A percentile compares a stretch with the other conserved stretches of the same genome.
phyloP scores from a whole-genome alignment of 1,140 invertebrate genomes.

The Drosophila biarmipes region DNA sequence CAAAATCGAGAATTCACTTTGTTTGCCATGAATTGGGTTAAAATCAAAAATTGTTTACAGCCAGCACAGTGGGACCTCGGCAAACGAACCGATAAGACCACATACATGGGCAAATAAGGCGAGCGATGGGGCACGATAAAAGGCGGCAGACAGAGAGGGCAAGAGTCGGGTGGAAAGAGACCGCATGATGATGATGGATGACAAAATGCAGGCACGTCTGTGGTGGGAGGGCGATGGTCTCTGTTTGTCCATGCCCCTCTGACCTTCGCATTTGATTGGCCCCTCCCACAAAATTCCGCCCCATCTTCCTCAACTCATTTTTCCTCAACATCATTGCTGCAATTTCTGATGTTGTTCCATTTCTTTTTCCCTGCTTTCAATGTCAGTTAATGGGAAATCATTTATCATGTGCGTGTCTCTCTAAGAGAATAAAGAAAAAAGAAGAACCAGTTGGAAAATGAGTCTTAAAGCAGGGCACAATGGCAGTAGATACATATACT shows the following conservation, averaged over 20 bases:
- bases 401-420: slow-evolving; percentile 78
- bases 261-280: slow-evolving; percentile 18
- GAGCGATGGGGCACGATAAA: slow-evolving; percentile 35
- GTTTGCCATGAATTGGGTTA: slow-evolving; percentile 42
- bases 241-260: slow-evolving; percentile 11
- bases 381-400: slow-evolving; percentile 81
- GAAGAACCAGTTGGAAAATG: slow-evolving; percentile 14
- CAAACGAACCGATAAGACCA: slow-evolving; percentile 23
- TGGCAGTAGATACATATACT: neutral
- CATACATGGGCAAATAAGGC: slow-evolving; percentile 40
- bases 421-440: slow-evolving; percentile 9
- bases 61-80: slow-evolving; percentile 1
- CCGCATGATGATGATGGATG: slow-evolving; percentile 69
- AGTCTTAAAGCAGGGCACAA: slow-evolving; percentile 4
- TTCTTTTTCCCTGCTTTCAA: slow-evolving; percentile 45
- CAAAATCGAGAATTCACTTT: slow-evolving; percentile 37
- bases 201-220: slow-evolving; percentile 63
- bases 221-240: neutral
- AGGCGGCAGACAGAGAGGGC: slow-evolving; percentile 23
- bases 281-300: slow-evolving; percentile 1
- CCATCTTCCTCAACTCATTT: slow-evolving; percentile 1
- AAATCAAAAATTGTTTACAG: slow-evolving; percentile 42
- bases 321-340: slow-evolving; percentile 33
- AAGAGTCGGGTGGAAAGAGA: neutral
- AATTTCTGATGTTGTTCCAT: slow-evolving; percentile 41